Evolutionary conservation across 2,797 vertebrate species (phyloP).

Genomic region (Orestias chungarensis): DNA sequence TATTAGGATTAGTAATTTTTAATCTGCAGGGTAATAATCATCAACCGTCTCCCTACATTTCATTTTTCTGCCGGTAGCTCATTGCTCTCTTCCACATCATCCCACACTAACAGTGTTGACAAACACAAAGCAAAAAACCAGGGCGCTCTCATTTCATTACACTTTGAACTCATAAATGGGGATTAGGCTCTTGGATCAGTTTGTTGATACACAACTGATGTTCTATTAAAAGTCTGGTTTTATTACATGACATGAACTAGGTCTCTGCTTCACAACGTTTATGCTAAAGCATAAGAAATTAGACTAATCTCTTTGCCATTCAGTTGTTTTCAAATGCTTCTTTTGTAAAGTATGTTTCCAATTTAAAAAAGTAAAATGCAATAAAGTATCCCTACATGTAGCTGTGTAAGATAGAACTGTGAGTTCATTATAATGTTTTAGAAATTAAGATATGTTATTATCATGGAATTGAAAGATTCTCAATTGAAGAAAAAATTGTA

Average conservation of each 20-base stretch:
- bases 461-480: constrained; percentile 9
- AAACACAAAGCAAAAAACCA: constrained; percentile 29
- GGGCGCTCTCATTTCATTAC: constrained; percentile 44
- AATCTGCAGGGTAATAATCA: constrained; percentile 38
- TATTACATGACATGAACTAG: constrained; percentile 46
- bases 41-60: constrained; percentile 34
- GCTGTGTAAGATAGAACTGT: neutral
- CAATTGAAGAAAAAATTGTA: neutral
- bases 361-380: too few species aligned
- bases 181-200: constrained; percentile 37
- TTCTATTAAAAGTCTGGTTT: constrained; percentile 52
- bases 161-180: constrained; percentile 51
- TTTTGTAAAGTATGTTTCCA: constrained; percentile 20
- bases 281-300: constrained; percentile 30
- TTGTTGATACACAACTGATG: constrained; percentile 34
- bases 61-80: constrained; percentile 20
- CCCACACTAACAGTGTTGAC: constrained; percentile 39
- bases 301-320: constrained; percentile 26
- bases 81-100: constrained; percentile 57
- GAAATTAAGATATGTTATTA: constrained; percentile 9
- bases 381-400: too few species aligned
- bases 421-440: neutral
- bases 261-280: constrained; percentile 25
- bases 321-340: constrained; percentile 30
- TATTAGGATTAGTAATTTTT: constrained; percentile 36